Percentiles rank a stretch among this genome's conserved stretches.
Conservation (phyloP, 2,797 vertebrate species). For the Nannoperca obscura region DNA sequence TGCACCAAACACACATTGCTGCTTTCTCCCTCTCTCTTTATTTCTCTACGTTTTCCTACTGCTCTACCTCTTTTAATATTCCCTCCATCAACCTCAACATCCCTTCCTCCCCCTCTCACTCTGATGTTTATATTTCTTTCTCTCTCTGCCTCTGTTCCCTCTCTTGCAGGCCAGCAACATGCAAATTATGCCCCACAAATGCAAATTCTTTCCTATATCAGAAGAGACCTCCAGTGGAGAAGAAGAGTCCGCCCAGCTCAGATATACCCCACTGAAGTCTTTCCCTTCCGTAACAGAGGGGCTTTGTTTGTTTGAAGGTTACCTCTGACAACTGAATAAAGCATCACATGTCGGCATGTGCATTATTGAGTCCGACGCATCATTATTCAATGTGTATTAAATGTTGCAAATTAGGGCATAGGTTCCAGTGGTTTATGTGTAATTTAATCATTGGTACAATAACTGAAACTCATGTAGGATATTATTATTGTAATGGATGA, state of each 20-base stretch:
- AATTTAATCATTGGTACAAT: not conserved
- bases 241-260: conserved; percentile 36
- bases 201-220: conserved; percentile 69
- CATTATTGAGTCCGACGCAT: conserved; percentile 9
- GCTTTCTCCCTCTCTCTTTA: conserved; percentile 10
- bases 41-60: conserved; percentile 7
- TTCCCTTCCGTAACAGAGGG: conserved; percentile 22
- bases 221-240: conserved; percentile 64
- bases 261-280: conserved; percentile 24
- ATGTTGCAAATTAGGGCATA: not conserved
- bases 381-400: conserved; percentile 21
- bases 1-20: conserved; percentile 22
- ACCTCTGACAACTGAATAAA: conserved; percentile 48
- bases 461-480: not conserved
- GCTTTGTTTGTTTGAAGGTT: conserved; percentile 55
- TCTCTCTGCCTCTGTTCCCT: conserved; percentile 16
- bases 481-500: not conserved
- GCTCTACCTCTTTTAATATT: conserved; percentile 25
- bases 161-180: conserved; percentile 68
- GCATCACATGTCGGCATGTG: conserved; percentile 24
- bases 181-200: conserved; percentile 79
- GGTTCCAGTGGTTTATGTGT: not conserved
- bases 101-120: conserved; percentile 21
- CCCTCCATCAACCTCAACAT: conserved; percentile 29
- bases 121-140: conserved; percentile 52